Base-by-base conservation (phyloP, 2,797 vertebrate genomes). In the Aldrovandia affinis region DNA sequence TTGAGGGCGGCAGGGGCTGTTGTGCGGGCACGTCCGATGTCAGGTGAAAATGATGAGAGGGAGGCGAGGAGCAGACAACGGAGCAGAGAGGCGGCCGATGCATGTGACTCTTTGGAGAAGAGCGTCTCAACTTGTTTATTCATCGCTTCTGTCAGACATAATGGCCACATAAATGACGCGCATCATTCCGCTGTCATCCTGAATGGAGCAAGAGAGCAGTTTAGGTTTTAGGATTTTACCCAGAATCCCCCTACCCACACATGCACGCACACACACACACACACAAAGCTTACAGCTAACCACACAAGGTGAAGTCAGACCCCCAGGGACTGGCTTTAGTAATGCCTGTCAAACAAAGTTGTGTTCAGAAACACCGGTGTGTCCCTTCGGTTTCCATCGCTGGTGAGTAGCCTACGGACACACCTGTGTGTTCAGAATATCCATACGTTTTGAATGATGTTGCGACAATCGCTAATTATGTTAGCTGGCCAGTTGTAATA, bases 261-360 rank as follows among this genome's bases (percentile, higher is more conserved):
- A 77, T 36, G 80, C 54, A 36, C 79, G n/a, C 42, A 83, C 78
- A 50, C 42, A n/a, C 82, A 36, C 25, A 22, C 22, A 22, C 78
- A 77, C 10, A 25, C 68, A 83, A 47, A 86, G 42, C 28, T 68
- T 59, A 42, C 47, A 61, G n/a, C 25, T 77, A 30, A 25, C 80
- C 68, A 57, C 10, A 44, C 39, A 75, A 75, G 36, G 2, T 42
- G 39, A 39, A 20, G 12, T 22, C 3, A 28, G 22, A 18, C 12
- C 68, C 15, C 36, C 33, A 39, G 36, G 15, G 10, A 20, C 18
- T 15, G 15, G 15, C 55, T 57, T 57, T 3, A 57, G 10, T 15
- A 2, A 57, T 57, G 55, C 12, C 18, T 20, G 7, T 57, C 55
- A 15, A 57, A 20, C 10, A 39, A 42, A 39, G 70, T 8, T 20